Evolutionary conservation across 2,797 vertebrate species (phyloP), one percentile per base, ranked within the genome.

Genomic region (Acropternis orthonyx): DNA sequence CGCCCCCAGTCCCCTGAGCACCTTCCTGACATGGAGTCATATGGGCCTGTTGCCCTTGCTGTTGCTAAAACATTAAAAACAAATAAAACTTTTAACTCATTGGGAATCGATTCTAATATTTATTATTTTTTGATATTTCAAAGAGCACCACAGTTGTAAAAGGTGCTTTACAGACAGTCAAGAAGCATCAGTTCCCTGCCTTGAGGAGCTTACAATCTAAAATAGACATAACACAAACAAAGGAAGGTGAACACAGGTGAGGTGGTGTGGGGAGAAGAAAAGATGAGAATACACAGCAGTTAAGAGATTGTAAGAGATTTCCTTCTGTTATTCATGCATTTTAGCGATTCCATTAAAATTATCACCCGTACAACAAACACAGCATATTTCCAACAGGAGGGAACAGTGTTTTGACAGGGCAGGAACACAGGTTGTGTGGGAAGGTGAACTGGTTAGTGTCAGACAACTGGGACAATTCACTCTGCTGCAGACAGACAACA

Each of bases 191-290:
- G 78, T 91, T 95, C 94, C 94, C 93, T 97, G 90, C 95, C 94
- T 95, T 93, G 95, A 96, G 94, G 93, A 97, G 94, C 96, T 95
- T 95, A 97, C 96, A 97, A 95, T 96, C 95, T 95, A 97, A 93
- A 86, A 79, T 32, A 91, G 92, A 96, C 85, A 80, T 79, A 94
- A 95, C 91, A 97, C 84, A 93, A 89, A 94, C 73, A 91, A 77
- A 93, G 80, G 89, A 93, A 91, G 79, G 82, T 95, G 92, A 94
- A 91, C 71, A 92, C 73, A 75, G 89, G 85, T 93, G 95, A 92
- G 74, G 85, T 92, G 95, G 59, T 67, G 85, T 79, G 92, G 95
- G 94, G 81, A 90, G 91, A 81, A 77, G 78, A 78, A 93, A 93
- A 93, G 82, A 86, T 88, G 88, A 88, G 89, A 85, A 87, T 82